Base-by-base conservation (phyloP, 23 tunicate species). In the Clavelina lepadiformis region DNA sequence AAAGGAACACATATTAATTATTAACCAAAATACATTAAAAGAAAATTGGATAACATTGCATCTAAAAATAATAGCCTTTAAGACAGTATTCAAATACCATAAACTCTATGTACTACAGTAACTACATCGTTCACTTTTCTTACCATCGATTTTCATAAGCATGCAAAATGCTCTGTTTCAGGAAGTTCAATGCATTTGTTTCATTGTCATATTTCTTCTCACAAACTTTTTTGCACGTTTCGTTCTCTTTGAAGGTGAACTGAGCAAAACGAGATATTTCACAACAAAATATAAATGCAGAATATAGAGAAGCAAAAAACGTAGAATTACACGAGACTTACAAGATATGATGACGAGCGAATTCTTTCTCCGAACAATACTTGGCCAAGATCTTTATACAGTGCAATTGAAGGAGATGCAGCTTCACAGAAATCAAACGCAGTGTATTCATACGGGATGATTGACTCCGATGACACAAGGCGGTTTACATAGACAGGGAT, bases 111-210 rank as follows among this genome's bases (percentile, higher is more conserved):
- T 54, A 54, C 7, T n/a, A 54, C 60, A 54, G 60, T 54, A 22
- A 7, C n/a, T n/a, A n/a, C n/a, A n/a, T n/a, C n/a, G n/a, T 3
- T 28, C 5, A 30, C 30, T 30, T 6, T 11, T 31, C 70, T 59
- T 51, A 86, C 99, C 99, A 94, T 56, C 84, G 78, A 44, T 94
- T 82, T 44, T 94, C 99, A 75, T 94, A 94, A 44, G 82, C 72
- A 69, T 72, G 86, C 24, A 73, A 33, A 95, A 94, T 94, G 70
- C 99, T 95, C 60, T 86, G 79, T 67, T 80, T 86, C 47, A 94
- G 47, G 47, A 94, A 94, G 26, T 94, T 67, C 33, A 94, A 36
- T 35, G 78, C 72, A 26, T 78, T 53, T 23, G 37, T 28, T 3
- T 71, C 79, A 1, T 68, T 67, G 5, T 91, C 54, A 68, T 94